A percentile compares a stretch with the other conserved stretches of the same genome.
These are phyloP conservation scores for Scaptomyza polygonia DNA, from an alignment of 2,888 invertebrate species.

Conservation along the genomic window DNA sequence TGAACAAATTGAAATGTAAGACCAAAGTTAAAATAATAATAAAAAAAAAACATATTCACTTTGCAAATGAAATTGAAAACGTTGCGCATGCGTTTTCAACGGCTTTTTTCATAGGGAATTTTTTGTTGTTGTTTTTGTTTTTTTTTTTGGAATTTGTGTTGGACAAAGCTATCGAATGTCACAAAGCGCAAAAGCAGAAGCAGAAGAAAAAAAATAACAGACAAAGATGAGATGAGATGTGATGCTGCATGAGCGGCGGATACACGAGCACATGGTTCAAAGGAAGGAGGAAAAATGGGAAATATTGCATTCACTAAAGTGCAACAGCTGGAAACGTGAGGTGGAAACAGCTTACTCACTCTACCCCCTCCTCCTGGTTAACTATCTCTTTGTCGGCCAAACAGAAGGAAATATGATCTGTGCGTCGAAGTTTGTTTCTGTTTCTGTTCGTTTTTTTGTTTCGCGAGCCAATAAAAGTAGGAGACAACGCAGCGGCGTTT, in stretches of 20 bases:
- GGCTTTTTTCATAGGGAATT: conserved; percentile 20
- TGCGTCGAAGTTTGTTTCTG: conserved; percentile 7
- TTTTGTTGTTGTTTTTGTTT: conserved; percentile 20
- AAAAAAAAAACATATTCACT: not conserved
- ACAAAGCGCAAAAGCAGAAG: conserved; percentile 42
- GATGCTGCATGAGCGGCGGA: conserved; percentile 15
- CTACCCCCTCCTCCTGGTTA: not conserved
- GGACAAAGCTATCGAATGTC: conserved; percentile 67
- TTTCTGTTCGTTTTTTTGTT: not conserved
- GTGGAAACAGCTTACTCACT: conserved; percentile 46
- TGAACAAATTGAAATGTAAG: conserved; percentile 33
- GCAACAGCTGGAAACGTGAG: conserved; percentile 69
- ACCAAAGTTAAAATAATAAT: not conserved
- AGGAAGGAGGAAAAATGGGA: conserved; percentile 49
- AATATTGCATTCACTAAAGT: conserved; percentile 52
- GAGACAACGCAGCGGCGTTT: conserved; percentile 57
- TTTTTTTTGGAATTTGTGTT: conserved; percentile 30
- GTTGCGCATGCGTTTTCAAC: conserved; percentile 71
- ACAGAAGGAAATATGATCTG: conserved; percentile 60
- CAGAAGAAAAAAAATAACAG: conserved; percentile 17
- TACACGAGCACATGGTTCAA: conserved; percentile 2
- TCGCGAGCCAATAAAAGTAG: conserved; percentile 71
- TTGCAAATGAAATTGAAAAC: conserved; percentile 76
- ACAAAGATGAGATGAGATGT: not conserved
- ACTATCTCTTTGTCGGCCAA: not conserved